Conservation (phyloP, 2,113 vertebrate species). For the Podocnemis expansa region DNA sequence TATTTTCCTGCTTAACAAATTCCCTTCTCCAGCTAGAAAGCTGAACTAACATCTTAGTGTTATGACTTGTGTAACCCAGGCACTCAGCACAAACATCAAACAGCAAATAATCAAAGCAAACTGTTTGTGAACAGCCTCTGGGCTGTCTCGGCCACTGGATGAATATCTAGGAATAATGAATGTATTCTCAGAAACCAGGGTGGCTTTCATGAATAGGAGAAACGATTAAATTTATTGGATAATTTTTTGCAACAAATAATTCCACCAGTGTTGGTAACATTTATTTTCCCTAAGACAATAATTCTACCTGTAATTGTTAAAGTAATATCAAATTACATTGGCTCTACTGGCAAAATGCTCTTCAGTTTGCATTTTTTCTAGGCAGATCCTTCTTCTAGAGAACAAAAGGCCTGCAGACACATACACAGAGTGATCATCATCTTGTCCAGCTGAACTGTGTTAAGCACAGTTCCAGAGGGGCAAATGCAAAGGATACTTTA, state of each 20-base stretch:
- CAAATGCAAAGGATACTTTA: neutral
- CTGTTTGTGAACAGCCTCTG: neutral
- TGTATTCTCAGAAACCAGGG: neutral
- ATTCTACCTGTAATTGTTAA: neutral
- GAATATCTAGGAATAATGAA: neutral
- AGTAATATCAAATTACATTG: neutral
- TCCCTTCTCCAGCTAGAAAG: neutral
- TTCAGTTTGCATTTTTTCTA: neutral
- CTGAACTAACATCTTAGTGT: neutral
- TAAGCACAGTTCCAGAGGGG: neutral
- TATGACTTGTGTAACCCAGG: neutral
- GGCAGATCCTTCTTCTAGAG: too few species aligned
- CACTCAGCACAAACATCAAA: neutral
- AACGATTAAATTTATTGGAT: neutral
- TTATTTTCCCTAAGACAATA: neutral
- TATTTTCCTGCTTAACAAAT: neutral
- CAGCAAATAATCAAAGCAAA: neutral
- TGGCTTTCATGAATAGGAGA: neutral
- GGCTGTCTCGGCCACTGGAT: neutral
- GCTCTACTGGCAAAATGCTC: neutral
- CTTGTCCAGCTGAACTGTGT: neutral
- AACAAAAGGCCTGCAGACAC: neutral
- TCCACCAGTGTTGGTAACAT: neutral
- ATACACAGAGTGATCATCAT: neutral
- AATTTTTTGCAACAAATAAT: neutral